These are phyloP conservation scores for Bufo gargarizans DNA, from an alignment of 2,113 vertebrate genomes.

Conservation along the genomic window DNA sequence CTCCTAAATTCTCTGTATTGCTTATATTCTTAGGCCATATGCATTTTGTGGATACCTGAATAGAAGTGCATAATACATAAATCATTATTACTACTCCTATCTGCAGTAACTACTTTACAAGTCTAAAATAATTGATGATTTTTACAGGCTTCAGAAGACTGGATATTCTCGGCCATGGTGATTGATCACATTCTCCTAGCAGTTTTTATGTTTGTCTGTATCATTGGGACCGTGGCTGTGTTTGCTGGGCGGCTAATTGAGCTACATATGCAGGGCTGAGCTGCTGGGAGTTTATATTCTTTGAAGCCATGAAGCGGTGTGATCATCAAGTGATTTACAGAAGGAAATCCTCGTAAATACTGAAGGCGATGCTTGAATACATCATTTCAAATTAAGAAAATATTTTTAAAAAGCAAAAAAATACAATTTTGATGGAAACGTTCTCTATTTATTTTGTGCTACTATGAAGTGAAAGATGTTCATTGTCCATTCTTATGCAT, in stretches of 20 bases:
- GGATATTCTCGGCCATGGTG: slow-evolving; percentile 99
- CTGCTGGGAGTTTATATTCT: background rate
- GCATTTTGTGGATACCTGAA: no score
- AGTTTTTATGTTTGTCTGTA: slow-evolving; percentile 94
- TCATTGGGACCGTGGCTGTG: slow-evolving; percentile 90
- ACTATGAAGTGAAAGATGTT: background rate
- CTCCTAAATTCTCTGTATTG: no score
- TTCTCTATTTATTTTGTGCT: background rate
- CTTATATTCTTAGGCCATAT: no score
- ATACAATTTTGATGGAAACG: background rate
- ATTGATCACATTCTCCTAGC: slow-evolving; percentile 95
- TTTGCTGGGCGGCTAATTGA: slow-evolving; percentile 96
- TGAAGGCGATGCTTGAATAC: no score
- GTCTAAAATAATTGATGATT: background rate
- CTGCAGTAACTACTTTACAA: background rate
- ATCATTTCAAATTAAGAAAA: background rate
- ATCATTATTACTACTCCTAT: no score
- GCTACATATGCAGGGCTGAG: slow-evolving; percentile 85
- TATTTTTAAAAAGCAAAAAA: background rate
- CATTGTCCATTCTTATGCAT: background rate
- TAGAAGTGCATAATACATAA: no score
- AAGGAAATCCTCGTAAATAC: background rate
- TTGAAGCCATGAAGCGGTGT: background rate
- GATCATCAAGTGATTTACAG: background rate
- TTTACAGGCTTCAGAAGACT: slow-evolving; percentile 91